These are phyloP conservation scores for Zaprionus africanus DNA, from an alignment of 1,140 invertebrate species.

Conservation along the genomic window DNA sequence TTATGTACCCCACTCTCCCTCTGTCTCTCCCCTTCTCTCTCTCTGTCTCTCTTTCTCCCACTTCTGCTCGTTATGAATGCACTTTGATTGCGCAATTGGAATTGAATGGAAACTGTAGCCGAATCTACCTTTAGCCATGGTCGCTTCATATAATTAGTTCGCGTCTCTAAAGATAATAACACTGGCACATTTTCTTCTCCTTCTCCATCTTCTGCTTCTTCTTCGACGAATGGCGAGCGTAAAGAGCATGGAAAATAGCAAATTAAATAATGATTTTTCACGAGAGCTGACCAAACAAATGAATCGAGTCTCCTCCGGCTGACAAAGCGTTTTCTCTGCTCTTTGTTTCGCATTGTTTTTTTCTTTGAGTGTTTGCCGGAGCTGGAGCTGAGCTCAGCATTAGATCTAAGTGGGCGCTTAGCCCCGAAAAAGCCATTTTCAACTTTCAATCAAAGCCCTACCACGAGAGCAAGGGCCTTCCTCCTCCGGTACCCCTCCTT, in stretches of 20 bases:
- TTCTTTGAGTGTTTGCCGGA: conserved; percentile 34
- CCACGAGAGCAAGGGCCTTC: background rate
- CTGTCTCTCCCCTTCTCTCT: background rate
- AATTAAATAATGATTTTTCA: conserved; percentile 55
- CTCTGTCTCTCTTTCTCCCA: background rate
- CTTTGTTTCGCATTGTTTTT: conserved; percentile 21
- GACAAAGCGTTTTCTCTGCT: conserved; percentile 60
- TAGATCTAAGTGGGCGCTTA: conserved; percentile 56
- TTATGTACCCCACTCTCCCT: conserved; percentile 5
- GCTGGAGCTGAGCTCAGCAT: conserved; percentile 43
- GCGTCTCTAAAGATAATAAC: conserved; percentile 56
- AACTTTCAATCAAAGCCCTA: conserved; percentile 71
- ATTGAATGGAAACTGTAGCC: conserved; percentile 19
- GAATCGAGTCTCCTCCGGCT: conserved; percentile 43
- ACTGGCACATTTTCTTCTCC: conserved; percentile 68
- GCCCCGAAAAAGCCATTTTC: conserved; percentile 64
- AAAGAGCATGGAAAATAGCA: conserved; percentile 41
- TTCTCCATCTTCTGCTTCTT: background rate
- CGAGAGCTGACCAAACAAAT: conserved; percentile 36
- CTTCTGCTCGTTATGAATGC: conserved; percentile 4
- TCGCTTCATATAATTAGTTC: conserved; percentile 36
- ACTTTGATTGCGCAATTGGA: conserved; percentile 33
- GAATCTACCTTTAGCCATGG: conserved; percentile 6
- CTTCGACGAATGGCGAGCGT: conserved; percentile 18
- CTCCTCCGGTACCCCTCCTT: conserved; percentile 1